Percentiles rank a stretch among this genome's conserved stretches.
phyloP scores from a whole-genome alignment of 2,888 invertebrate species.

The Ectropis crepuscularia region DNA sequence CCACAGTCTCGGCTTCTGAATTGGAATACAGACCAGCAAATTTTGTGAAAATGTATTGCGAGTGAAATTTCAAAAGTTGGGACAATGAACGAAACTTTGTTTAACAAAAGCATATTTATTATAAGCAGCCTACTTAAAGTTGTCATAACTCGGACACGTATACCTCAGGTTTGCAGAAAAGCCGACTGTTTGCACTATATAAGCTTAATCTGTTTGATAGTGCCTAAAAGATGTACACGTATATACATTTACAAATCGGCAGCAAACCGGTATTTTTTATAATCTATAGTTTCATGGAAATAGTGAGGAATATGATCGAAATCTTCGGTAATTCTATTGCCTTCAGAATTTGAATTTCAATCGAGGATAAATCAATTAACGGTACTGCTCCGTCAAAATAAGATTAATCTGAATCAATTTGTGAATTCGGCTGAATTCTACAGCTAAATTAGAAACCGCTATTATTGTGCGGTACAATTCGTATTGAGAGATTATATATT shows the following conservation, averaged over 20 bases:
- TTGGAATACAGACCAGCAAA: background rate
- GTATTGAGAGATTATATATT: constrained; percentile 5
- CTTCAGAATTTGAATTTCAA: constrained; percentile 8
- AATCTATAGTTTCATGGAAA: background rate
- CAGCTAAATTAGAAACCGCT: background rate
- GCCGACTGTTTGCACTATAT: too few species aligned
- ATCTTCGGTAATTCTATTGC: background rate
- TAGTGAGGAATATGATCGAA: background rate
- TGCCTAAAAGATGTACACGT: too few species aligned
- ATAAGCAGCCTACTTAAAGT: too few species aligned
- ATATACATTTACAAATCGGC: background rate
- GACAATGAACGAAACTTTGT: background rate
- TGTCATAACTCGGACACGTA: too few species aligned
- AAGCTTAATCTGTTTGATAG: too few species aligned
- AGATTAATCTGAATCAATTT: constrained; percentile 7
- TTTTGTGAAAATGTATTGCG: background rate
- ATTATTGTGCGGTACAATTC: background rate
- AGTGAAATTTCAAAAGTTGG: background rate
- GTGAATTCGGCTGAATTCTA: background rate
- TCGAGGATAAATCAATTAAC: constrained; percentile 9
- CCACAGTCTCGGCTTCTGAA: background rate
- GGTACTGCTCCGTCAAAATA: constrained; percentile 2
- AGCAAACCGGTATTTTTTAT: background rate
- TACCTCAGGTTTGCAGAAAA: too few species aligned
- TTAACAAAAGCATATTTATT: too few species aligned